Evolutionary conservation across 1,140 invertebrate species (phyloP).

Genomic region (Danaus plexippus): DNA sequence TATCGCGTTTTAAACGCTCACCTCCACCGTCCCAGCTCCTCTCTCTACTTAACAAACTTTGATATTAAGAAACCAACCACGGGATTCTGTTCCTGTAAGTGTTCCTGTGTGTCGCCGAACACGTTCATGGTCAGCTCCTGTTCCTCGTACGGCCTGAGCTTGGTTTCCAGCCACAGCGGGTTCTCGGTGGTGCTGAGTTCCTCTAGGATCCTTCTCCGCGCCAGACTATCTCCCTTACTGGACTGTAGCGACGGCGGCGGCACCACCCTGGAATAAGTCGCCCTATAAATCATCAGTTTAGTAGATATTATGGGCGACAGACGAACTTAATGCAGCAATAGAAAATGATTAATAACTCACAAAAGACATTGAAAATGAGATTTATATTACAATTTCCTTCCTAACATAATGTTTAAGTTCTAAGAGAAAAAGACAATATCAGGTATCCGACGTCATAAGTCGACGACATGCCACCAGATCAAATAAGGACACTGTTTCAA

Average conservation of each 20-base stretch:
- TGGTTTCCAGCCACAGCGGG: constrained; percentile 94
- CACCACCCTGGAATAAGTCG: constrained; percentile 70
- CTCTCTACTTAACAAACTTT: too few relatives aligned
- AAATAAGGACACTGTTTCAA: too few relatives aligned
- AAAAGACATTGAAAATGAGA: too few relatives aligned
- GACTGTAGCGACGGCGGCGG: constrained; percentile 73
- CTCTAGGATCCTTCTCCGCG: constrained; percentile 86
- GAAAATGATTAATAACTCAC: too few relatives aligned
- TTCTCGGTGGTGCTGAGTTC: constrained; percentile 92
- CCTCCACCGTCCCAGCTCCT: too few relatives aligned
- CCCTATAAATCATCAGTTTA: constrained; percentile 14
- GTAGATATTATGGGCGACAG: neutral
- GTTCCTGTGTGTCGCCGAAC: constrained; percentile 81
- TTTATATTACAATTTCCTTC: too few relatives aligned
- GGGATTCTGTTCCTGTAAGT: constrained; percentile 69
- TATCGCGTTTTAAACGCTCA: too few relatives aligned
- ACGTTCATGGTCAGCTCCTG: constrained; percentile 95
- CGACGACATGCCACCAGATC: too few relatives aligned
- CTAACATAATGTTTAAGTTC: too few relatives aligned
- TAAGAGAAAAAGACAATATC: too few relatives aligned
- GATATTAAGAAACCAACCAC: constrained; percentile 46
- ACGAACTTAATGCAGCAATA: too few relatives aligned
- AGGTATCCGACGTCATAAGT: neutral
- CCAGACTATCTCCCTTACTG: constrained; percentile 84
- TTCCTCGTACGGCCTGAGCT: constrained; percentile 91